Base-by-base conservation (phyloP, 1,140 invertebrate genomes). In the Atta colombica region DNA sequence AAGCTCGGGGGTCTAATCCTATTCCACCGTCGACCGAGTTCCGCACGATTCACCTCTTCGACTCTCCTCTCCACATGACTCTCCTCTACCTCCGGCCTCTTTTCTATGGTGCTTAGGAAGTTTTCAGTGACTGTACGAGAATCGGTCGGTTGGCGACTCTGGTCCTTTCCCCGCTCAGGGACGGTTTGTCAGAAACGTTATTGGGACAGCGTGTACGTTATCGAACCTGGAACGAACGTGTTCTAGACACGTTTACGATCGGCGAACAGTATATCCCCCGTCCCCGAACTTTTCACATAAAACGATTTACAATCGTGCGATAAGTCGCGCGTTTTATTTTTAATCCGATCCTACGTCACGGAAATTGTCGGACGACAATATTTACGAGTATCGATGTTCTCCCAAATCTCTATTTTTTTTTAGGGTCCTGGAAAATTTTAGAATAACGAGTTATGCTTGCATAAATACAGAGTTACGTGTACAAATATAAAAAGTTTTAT, bases 181-280 rank as follows among this genome's bases (percentile, higher is more conserved):
- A 84, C 25, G 80, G 69, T 84, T 75, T 84, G 80, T 84, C 69
- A 75, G 80, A 49, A 84, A 84, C 80, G 55, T 84, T 84, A 84
- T 84, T 84, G 80, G 69, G 80, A 84, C 80, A 84, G 58, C 80
- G 69, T 25, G 80, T 84, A 84, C 55, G 80, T 84, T 84, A 84
- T 84, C 80, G 69, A 25, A 25, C 55, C 55, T 61, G 58, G 65
- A 86, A 81, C 85, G 51, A 86, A 81, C 85, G 77, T 81, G 75
- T 86, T 69, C 31, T 45, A 86, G 77, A 86, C 85, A 84, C 69
- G 69, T 84, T 84, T 84, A 84, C 69, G 80, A 84, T 84, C 80
- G 69, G 39, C 69, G 55, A 84, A 84, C 80, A 75, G 69, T 61
- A 63, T 84, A 84, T 74, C 25, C 58, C 10, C 55, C 53, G 16